Base-by-base conservation (phyloP, 2,888 invertebrate species). In the Gastracanthus pulcherrimus region DNA sequence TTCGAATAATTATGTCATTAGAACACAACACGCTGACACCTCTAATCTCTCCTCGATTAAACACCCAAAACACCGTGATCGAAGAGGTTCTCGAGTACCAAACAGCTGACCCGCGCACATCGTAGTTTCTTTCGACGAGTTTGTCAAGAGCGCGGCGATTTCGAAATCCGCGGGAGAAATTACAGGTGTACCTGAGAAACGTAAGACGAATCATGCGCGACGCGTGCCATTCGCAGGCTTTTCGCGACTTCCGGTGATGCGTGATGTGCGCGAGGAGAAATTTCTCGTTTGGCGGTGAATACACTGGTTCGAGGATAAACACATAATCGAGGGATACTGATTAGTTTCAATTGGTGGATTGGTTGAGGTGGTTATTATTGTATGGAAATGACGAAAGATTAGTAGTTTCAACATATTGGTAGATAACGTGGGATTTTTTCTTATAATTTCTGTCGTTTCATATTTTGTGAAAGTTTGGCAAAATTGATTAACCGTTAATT, bases 141-240 rank as follows among this genome's bases (percentile, higher is more conserved):
- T 74, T 75, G 75, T 64, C 34, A 66, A 71, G n/a, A 38, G 34
- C 16, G 7, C 9, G 48, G 48, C 23, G 48, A 11, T 75, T 64
- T 51, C 36, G 64, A 75, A 75, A 75, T 19, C 16, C 23, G 16
- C 16, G 64, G n/a, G 45, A 64, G 23, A 69, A 48, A 51, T 71
- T 70, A 71, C 55, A 23, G 26, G 16, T 36, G 51, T 13, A 13
- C 23, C 23, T 6, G 26, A 9, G 34, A 31, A 23, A 74, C 74
- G 74, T 62, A 45, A 64, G 48, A 34, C 48, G 75, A 75, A 75
- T 75, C 64, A 29, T 29, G 71, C 38, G 29, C 58, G 36, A 34
- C 58, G 51, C 2, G 26, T 13, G 4, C n/a, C 45, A 13, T n/a
- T 41, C 41, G 41, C 41, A 45, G 62, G 36, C 19, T 66, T 64